phyloP scores from a whole-genome alignment of 2,797 vertebrate species.

The Periophthalmus magnuspinnatus region DNA sequence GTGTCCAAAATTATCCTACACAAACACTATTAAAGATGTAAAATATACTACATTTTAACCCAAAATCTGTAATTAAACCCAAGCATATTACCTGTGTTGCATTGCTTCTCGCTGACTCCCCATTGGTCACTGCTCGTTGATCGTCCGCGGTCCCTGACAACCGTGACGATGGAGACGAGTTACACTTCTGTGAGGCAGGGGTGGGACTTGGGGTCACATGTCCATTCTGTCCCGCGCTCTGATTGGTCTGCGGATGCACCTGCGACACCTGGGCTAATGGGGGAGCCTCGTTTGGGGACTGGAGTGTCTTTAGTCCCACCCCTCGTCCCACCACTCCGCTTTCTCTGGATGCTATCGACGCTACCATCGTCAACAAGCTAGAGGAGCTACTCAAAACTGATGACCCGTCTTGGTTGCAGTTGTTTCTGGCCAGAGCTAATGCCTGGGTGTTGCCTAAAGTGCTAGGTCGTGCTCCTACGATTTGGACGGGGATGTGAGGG shows the following conservation, averaged over 20 bases:
- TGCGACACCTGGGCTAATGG: conserved; percentile 61
- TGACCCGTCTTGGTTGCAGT: conserved; percentile 66
- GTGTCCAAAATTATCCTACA: too few species aligned
- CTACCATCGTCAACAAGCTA: conserved; percentile 74
- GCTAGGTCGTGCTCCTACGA: conserved; percentile 90
- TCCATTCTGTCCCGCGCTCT: conserved; percentile 50
- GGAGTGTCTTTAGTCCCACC: conserved; percentile 58
- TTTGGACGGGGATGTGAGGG: conserved; percentile 92
- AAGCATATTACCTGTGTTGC: conserved; percentile 53
- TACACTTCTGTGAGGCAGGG: conserved; percentile 38
- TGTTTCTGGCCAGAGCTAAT: conserved; percentile 80
- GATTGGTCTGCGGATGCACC: conserved; percentile 63
- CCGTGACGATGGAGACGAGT: conserved; percentile 32
- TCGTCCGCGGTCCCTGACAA: conserved; percentile 40
- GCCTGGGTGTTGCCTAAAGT: conserved; percentile 85
- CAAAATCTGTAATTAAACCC: too few species aligned
- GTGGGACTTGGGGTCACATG: conserved; percentile 20
- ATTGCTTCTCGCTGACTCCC: conserved; percentile 42
- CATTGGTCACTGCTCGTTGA: conserved; percentile 51
- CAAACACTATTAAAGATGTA: too few species aligned
- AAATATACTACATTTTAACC: too few species aligned
- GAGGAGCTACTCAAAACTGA: conserved; percentile 61
- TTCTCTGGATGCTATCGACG: conserved; percentile 67
- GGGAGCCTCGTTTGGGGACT: conserved; percentile 55
- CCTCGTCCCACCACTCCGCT: conserved; percentile 58